Base-by-base conservation (phyloP, 1,140 invertebrate genomes). In the Sitodiplosis mosellana region DNA sequence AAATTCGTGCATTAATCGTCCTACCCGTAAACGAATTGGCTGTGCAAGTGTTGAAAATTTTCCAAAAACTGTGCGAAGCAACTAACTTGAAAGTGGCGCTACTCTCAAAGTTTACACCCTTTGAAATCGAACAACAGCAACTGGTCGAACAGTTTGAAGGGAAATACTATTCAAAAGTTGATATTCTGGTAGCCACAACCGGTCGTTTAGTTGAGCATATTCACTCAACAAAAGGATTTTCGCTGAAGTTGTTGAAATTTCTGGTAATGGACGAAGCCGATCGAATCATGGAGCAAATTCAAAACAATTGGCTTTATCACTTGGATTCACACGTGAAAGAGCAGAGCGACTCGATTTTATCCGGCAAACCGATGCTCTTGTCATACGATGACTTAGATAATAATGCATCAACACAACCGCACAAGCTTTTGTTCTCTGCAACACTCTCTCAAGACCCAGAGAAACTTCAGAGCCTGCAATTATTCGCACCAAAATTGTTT, bases 191-290 rank as follows among this genome's bases (percentile, higher is more conserved):
- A 1, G 86, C 88, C 19, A 98, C 94, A 27, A 88, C 91, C 40
- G 92, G 92, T 27, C 75, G 91, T 52, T 65, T 99, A 22, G 78
- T 95, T 7, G 89, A 96, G 65, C 93, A 98, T 66, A 71, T 98
- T 47, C 78, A 81, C 63, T 76, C 77, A 48, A 94, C 89, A 1
- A 63, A 77, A 56, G 89, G 88, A n/a, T 92, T 97, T 64, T 75
- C 77, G 52, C 66, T 97, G 14, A 71, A 76, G 53, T 60, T 77
- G 55, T 69, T 98, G 0, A 72, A 80, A 59, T 95, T 86, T 69
- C 66, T 97, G 45, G 78, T 96, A 1, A 85, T 96, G 47, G 94
- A 99, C 67, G 93, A 99, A 72, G 93, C 93, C 11, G 94, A 99
- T 69, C 72, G 87, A 52, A 81, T 92, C 51, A 80, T 93, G 67